Conservation (phyloP, 2,797 vertebrate genomes). For the Mus minutoides region DNA sequence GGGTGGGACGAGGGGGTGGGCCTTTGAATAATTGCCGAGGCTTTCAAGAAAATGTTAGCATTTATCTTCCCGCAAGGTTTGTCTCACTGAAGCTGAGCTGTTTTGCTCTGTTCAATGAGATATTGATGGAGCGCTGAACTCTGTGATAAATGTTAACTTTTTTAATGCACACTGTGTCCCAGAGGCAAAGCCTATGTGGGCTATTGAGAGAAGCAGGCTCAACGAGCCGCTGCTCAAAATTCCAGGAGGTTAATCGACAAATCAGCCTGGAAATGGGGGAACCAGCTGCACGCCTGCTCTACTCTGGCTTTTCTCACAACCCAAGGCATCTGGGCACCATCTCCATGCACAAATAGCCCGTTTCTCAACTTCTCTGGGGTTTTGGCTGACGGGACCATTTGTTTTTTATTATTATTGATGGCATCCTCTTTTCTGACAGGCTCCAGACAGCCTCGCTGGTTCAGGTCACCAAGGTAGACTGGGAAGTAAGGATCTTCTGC, state of each 20-base stretch:
- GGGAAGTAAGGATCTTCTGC: background rate
- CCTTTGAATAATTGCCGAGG: slow-evolving; percentile 69
- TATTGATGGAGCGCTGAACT: slow-evolving; percentile 72
- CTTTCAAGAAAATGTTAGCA: slow-evolving; percentile 74
- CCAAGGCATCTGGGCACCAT: slow-evolving; percentile 80
- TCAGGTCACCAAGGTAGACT: slow-evolving; percentile 51
- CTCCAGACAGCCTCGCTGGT: slow-evolving; percentile 65
- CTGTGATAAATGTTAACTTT: slow-evolving; percentile 76
- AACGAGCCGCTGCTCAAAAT: slow-evolving; percentile 65
- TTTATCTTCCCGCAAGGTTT: slow-evolving; percentile 66
- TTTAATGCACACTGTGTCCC: slow-evolving; percentile 65
- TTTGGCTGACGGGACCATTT: slow-evolving; percentile 70
- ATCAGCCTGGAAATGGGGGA: slow-evolving; percentile 69
- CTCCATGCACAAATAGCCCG: slow-evolving; percentile 64
- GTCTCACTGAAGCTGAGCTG: slow-evolving; percentile 63
- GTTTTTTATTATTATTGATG: slow-evolving; percentile 80
- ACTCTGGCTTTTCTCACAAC: slow-evolving; percentile 46
- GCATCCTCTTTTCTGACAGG: slow-evolving; percentile 74
- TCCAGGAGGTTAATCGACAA: slow-evolving; percentile 78
- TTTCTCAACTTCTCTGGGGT: slow-evolving; percentile 75
- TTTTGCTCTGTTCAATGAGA: slow-evolving; percentile 65
- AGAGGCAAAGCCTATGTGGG: slow-evolving; percentile 66
- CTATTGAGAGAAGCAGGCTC: slow-evolving; percentile 56
- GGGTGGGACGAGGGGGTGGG: background rate
- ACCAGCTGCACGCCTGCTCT: slow-evolving; percentile 69